Conservation (phyloP, 2,888 invertebrate species). For the Mystacides longicornis region DNA sequence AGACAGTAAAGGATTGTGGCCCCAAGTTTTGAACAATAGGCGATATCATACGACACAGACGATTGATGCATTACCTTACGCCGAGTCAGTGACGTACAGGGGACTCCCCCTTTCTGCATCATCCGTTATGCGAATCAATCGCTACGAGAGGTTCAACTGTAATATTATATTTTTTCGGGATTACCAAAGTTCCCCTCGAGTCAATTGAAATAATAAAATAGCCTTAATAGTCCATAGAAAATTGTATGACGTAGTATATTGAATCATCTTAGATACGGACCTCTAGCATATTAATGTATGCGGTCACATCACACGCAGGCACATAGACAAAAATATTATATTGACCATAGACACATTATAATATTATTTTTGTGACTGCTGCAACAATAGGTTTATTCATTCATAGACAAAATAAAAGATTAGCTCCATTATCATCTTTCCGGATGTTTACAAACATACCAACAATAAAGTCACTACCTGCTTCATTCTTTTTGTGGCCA, state of each 20-base stretch:
- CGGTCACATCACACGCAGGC: background rate
- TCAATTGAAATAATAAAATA: background rate
- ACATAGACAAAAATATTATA: background rate
- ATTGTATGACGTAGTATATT: background rate
- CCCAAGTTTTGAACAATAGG: too few relatives aligned
- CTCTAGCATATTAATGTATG: background rate
- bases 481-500: too few relatives aligned
- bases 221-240: conserved; percentile 1
- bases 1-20: too few relatives aligned
- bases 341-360: background rate
- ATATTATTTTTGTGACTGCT: background rate
- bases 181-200: background rate
- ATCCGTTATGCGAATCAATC: too few relatives aligned
- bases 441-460: background rate
- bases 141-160: too few relatives aligned
- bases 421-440: background rate
- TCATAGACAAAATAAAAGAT: background rate
- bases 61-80: too few relatives aligned
- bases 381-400: background rate
- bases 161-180: background rate
- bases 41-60: too few relatives aligned
- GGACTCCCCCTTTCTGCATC: too few relatives aligned
- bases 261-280: conserved; percentile 1
- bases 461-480: too few relatives aligned
- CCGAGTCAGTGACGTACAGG: too few relatives aligned